Percentiles rank a stretch among this genome's conserved stretches.
Conservation (phyloP, 2,113 vertebrate genomes). For the Chaetodon auriga region DNA sequence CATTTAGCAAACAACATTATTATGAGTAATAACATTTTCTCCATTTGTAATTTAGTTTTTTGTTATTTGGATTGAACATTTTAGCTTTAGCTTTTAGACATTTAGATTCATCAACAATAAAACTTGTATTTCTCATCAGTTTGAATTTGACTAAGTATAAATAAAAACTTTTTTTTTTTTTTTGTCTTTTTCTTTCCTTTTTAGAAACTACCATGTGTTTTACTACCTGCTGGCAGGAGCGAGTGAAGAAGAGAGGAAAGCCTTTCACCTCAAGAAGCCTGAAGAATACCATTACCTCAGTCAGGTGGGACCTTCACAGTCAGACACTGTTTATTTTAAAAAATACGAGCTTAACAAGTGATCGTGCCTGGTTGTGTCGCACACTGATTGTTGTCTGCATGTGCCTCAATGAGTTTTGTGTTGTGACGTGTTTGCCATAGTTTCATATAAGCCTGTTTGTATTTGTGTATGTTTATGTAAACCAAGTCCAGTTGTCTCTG, state of each 20-base stretch:
- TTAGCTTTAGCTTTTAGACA: no score
- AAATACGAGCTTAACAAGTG: neutral
- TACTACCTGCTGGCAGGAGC: slow-evolving; percentile 99
- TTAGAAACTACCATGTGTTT: slow-evolving; percentile 99
- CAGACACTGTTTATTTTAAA: neutral
- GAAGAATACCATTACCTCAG: slow-evolving; percentile 99
- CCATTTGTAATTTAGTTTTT: neutral
- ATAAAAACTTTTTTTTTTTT: neutral
- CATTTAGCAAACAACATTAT: neutral
- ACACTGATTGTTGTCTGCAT: neutral
- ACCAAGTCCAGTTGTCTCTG: neutral
- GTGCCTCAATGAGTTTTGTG: neutral
- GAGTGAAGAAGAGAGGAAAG: slow-evolving; percentile 93
- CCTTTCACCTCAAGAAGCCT: slow-evolving; percentile 95
- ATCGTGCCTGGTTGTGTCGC: neutral
- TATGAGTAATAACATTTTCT: neutral
- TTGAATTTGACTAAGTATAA: neutral
- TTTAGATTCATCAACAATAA: no score
- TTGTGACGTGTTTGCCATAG: neutral
- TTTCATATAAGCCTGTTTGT: neutral
- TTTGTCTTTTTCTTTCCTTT: slow-evolving; percentile 38
- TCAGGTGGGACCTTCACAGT: slow-evolving; percentile 86
- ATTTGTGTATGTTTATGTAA: neutral
- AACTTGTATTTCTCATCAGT: neutral
- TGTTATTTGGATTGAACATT: neutral